phyloP scores from a whole-genome alignment of 1,140 invertebrate genomes.

The Monochamus saltuarius region DNA sequence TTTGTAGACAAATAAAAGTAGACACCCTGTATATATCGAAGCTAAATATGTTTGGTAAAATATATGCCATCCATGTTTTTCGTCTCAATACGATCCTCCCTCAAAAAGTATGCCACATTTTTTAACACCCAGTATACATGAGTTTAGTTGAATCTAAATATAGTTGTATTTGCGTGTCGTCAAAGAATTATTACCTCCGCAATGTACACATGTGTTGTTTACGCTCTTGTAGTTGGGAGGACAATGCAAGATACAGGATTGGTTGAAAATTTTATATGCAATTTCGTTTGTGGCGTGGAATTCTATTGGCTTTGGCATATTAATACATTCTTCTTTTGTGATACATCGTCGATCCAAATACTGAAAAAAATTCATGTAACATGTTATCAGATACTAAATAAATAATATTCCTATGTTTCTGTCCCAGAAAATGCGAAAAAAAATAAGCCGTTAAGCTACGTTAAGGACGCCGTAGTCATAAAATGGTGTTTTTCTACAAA shows the following conservation, averaged over 20 bases:
- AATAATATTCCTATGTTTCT: neutral
- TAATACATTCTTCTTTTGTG: conserved; percentile 67
- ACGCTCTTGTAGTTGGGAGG: conserved; percentile 64
- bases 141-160: neutral
- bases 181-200: conserved; percentile 25
- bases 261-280: conserved; percentile 62
- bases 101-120: no score
- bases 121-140: no score
- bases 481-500: no score
- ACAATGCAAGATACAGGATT: conserved; percentile 73
- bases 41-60: no score
- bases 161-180: neutral
- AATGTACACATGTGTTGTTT: conserved; percentile 40
- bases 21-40: no score
- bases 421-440: no score
- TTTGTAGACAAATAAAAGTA: no score
- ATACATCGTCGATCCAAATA: conserved; percentile 76
- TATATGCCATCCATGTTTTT: no score
- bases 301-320: conserved; percentile 57
- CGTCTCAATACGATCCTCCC: no score
- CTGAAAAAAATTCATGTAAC: conserved; percentile 50
- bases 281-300: conserved; percentile 26
- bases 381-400: neutral
- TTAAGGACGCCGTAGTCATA: no score
- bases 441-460: no score